Conservation (phyloP, 2,113 vertebrate genomes). For the Phasianus colchicus region DNA sequence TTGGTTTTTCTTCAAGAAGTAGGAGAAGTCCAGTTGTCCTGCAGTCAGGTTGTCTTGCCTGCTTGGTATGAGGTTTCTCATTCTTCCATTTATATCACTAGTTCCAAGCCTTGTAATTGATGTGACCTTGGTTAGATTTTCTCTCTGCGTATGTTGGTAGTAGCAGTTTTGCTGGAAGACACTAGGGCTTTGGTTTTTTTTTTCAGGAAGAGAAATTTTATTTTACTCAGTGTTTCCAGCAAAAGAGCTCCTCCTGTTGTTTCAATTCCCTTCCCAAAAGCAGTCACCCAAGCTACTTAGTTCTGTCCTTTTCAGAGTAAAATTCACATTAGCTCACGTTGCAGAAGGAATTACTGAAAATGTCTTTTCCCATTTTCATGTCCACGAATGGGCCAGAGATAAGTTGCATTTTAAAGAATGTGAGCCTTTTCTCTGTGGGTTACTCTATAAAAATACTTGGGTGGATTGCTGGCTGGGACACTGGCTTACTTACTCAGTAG, state of each 20-base stretch:
- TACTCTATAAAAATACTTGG: neutral
- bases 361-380: neutral
- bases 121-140: neutral
- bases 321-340: neutral
- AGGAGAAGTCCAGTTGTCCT: neutral
- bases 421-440: neutral
- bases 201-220: neutral
- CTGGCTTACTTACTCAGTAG: neutral
- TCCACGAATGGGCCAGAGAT: neutral
- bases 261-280: neutral
- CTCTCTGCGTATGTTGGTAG: neutral
- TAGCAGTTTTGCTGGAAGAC: neutral
- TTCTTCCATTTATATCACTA: neutral
- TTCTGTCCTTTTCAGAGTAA: neutral
- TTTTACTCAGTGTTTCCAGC: neutral
- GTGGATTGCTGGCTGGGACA: neutral
- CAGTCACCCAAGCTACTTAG: neutral
- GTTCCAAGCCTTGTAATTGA: neutral
- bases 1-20: neutral
- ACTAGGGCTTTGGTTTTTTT: neutral
- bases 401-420: neutral
- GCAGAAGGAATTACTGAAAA: neutral
- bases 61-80: neutral
- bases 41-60: neutral
- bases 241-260: slow-evolving; percentile 17